These are phyloP conservation scores for Timandra comae DNA, from an alignment of 2,888 invertebrate species.

Conservation along the genomic window DNA sequence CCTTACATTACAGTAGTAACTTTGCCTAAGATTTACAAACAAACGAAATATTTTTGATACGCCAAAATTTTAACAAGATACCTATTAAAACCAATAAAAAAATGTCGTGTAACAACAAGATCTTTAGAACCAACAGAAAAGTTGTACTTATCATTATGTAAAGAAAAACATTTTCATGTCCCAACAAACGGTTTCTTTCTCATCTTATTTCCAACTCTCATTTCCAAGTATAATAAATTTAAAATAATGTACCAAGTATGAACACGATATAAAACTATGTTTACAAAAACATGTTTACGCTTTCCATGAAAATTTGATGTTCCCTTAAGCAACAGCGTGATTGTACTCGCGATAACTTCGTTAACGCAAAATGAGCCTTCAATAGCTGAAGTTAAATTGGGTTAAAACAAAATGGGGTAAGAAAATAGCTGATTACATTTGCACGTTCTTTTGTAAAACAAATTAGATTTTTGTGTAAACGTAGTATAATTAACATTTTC, in stretches of 20 bases:
- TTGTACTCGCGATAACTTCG: slow-evolving; percentile 46
- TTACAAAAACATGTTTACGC: slow-evolving; percentile 13
- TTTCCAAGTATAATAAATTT: not conserved
- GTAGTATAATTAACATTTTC: slow-evolving; percentile 2
- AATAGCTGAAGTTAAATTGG: slow-evolving; percentile 69
- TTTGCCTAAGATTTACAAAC: too few relatives aligned
- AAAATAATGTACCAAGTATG: too few relatives aligned
- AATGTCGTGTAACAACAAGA: too few relatives aligned
- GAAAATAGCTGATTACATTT: slow-evolving; percentile 43
- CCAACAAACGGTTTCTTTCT: not conserved
- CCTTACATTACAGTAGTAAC: too few relatives aligned
- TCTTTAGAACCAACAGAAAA: too few relatives aligned
- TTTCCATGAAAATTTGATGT: slow-evolving; percentile 19
- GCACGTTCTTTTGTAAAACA: slow-evolving; percentile 28
- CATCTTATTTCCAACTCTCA: slow-evolving; percentile 4
- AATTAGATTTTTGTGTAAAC: slow-evolving; percentile 21
- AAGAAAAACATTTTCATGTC: too few relatives aligned
- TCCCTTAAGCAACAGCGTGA: slow-evolving; percentile 36
- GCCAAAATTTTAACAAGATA: too few relatives aligned
- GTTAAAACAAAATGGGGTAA: slow-evolving; percentile 56
- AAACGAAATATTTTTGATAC: too few relatives aligned
- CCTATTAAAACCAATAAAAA: too few relatives aligned
- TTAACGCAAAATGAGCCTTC: slow-evolving; percentile 60
- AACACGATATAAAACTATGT: slow-evolving; percentile 4
- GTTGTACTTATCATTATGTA: too few relatives aligned